These are phyloP conservation scores for Psix sp. DNA, from an alignment of 1,140 invertebrate genomes.

Conservation along the genomic window DNA sequence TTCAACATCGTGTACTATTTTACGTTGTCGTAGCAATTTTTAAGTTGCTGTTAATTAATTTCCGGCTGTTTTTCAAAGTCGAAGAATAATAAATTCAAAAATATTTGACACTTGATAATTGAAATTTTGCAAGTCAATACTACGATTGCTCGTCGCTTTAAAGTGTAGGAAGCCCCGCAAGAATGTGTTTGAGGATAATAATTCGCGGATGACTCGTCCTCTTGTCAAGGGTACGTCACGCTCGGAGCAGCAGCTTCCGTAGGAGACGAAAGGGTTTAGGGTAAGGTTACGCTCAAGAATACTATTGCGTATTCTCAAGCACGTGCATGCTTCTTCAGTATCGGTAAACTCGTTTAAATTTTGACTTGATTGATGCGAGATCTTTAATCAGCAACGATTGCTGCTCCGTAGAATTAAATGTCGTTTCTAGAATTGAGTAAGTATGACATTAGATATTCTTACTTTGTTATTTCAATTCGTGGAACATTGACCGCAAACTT, in stretches of 20 bases:
- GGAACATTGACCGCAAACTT: too few relatives aligned
- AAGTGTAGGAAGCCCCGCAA: slow-evolving; percentile 22
- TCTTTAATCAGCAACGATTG: slow-evolving; percentile 12
- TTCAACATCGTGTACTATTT: too few relatives aligned
- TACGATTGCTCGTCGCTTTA: slow-evolving; percentile 6
- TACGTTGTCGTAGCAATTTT: too few relatives aligned
- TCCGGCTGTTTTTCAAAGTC: too few relatives aligned
- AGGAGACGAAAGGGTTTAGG: slow-evolving; percentile 61
- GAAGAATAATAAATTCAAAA: too few relatives aligned
- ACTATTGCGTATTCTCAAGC: slow-evolving; percentile 58
- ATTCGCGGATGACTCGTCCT: slow-evolving; percentile 62
- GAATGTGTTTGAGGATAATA: slow-evolving; percentile 62
- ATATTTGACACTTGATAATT: slow-evolving; percentile 28
- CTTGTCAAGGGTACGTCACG: slow-evolving; percentile 62
- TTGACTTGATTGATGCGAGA: slow-evolving; percentile 24
- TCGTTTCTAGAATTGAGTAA: too few relatives aligned
- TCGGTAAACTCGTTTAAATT: slow-evolving; percentile 36
- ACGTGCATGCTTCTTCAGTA: slow-evolving; percentile 39
- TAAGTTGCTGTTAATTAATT: too few relatives aligned
- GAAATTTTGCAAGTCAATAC: slow-evolving; percentile 31
- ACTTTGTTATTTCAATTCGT: too few relatives aligned
- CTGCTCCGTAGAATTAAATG: too few relatives aligned
- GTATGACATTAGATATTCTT: too few relatives aligned
- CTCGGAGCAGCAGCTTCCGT: slow-evolving; percentile 55
- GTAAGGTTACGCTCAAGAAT: slow-evolving; percentile 30